These are phyloP conservation scores for Chlorocebus sabaeus DNA, from an alignment of 2,113 vertebrate species.

Conservation along the genomic window DNA sequence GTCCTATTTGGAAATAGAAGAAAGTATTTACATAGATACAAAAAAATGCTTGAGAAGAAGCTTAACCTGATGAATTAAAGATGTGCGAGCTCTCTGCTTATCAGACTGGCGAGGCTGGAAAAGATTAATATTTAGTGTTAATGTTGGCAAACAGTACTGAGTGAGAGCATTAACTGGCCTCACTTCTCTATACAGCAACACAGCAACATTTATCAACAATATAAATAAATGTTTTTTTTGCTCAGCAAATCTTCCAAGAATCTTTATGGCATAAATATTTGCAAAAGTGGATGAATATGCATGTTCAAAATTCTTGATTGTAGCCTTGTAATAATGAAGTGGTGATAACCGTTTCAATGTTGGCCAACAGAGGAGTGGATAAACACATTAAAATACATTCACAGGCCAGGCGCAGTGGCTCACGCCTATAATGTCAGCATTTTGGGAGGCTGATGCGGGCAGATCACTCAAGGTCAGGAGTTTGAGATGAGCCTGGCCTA, in stretches of 20 bases:
- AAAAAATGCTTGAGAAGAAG: not conserved
- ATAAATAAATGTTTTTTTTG: not conserved
- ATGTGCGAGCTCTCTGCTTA: not conserved
- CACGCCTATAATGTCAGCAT: too few relatives aligned
- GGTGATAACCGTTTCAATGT: not conserved
- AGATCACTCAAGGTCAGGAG: too few relatives aligned
- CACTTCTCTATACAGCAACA: not conserved
- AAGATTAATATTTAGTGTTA: not conserved
- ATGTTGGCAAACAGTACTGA: not conserved
- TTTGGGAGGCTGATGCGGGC: too few relatives aligned
- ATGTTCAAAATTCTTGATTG: not conserved
- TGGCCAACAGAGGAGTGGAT: not conserved
- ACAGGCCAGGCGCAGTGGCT: too few relatives aligned
- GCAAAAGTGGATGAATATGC: not conserved
- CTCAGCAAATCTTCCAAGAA: not conserved
- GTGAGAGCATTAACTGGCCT: not conserved
- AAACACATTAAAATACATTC: not conserved
- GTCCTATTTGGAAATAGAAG: constrained; percentile 69
- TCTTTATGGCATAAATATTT: constrained; percentile 6
- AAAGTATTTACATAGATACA: constrained; percentile 40
- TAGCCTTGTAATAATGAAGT: not conserved
- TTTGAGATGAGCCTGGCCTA: too few relatives aligned
- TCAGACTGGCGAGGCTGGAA: not conserved
- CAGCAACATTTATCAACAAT: not conserved
- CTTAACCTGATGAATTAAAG: not conserved